Base-by-base conservation (phyloP, 2,888 invertebrate species). In the Ashinkailepas kermadecensis region DNA sequence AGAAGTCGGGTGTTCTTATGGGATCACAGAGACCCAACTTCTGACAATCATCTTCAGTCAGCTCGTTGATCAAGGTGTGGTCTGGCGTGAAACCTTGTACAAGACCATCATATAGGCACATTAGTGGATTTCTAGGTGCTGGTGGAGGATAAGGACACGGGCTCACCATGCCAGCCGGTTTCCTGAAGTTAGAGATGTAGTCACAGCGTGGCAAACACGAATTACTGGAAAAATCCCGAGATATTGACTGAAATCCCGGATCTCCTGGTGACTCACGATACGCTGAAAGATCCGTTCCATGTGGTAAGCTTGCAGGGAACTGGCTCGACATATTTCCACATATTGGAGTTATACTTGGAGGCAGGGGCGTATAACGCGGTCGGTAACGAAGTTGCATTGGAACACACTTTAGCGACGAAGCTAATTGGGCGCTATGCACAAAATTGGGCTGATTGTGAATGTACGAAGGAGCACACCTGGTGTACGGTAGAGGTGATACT, bases 1-100 rank as follows among this genome's bases (percentile, higher is more conserved):
- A 83, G 82, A 85, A 84, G 82, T 85, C 85, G 80, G 84, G 84
- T 82, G 85, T 21, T 11, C 74, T 54, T 10, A 4, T 10, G 18
- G 56, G 21, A 0, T 18, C 74, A 10, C 74, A 74, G 10, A 74
- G 74, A 21, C 74, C 74, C 54, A 74, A 56, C 11, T 74, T 74
- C 9, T 56, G 54, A 21, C 74, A 74, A 21, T 74, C 74, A 23
- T 74, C 74, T 21, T 54, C 74, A 8, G 74, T 74, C 8, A 74
- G 74, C 18, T 74, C 74, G 56, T 74, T 74, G 54, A 74, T 56
- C 15, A 74, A 6, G 15, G 21, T 10, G 21, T 56, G 74, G 18
- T 74, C 21, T 21, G 74, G 74, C 3, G 74, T 74, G 11, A 56
- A 74, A 21, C 74, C 74, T 1, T 23, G 12, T 0, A 74, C 56